Evolutionary conservation across 1,140 invertebrate species (phyloP).

Genomic region (Theocolax elegans): DNA sequence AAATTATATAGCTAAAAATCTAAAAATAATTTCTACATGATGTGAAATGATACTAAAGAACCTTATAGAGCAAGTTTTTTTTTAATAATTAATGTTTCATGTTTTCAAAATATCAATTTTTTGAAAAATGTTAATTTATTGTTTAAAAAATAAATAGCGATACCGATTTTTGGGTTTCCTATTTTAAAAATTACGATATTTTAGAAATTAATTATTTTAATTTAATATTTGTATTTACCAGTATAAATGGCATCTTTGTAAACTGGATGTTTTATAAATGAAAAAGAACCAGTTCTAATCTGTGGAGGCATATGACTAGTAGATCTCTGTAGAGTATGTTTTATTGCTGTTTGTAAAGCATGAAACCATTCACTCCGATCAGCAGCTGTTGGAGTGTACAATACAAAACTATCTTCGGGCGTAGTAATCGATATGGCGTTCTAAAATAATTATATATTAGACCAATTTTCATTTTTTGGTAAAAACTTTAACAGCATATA

Average conservation of each 20-base stretch:
- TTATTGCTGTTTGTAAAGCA: conserved; percentile 74
- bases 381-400: conserved; percentile 74
- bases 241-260: conserved; percentile 83
- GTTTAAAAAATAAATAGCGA: too few species aligned
- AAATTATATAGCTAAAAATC: too few species aligned
- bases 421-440: conserved; percentile 77
- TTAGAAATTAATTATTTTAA: too few species aligned
- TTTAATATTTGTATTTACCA: too few species aligned
- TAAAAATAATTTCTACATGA: too few species aligned
- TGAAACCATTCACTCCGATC: conserved; percentile 86
- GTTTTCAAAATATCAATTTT: too few species aligned
- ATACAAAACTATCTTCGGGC: conserved; percentile 81
- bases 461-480: conserved; percentile 14
- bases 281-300: conserved; percentile 76
- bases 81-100: too few species aligned
- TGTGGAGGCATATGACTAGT: conserved; percentile 73
- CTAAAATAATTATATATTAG: conserved; percentile 53
- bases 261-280: conserved; percentile 77
- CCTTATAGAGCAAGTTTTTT: too few species aligned
- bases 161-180: too few species aligned
- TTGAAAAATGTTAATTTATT: too few species aligned
- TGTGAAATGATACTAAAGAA: too few species aligned
- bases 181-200: too few species aligned
- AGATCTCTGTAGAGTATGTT: conserved; percentile 60
- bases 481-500: neutral